Base-by-base conservation (phyloP, 2,888 invertebrate genomes). In the Pristionchus mayeri region DNA sequence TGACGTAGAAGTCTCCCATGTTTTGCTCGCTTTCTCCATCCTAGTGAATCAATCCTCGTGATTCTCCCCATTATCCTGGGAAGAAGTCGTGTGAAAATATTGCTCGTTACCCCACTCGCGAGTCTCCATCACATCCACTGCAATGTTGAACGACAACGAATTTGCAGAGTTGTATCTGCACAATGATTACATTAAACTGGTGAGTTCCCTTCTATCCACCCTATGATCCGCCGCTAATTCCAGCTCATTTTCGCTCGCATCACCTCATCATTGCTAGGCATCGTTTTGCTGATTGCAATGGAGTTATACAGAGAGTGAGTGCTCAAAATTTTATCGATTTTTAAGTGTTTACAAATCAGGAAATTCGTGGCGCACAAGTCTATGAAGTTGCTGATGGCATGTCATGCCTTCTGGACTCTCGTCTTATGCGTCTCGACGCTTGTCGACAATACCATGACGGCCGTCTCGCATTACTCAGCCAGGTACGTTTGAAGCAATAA, bases 281-380 rank as follows among this genome's bases (percentile, higher is more conserved):
- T 71, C 6, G 40, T n/a, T 4, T 34, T 71, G 40, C 4, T 71
- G 44, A 40, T 37, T 40, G 21, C 40, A 6, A 40, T 71, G 71
- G 71, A 71, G 18, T 71, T 6, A n/a, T 71, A 40, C 24, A 21
- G 44, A 44, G 40, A 71, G 71, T 40, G 11, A n/a, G 71, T 40
- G 18, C 13, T 60, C 60, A 13, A 27, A 30, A 40, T n/a, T n/a
- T n/a, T n/a, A n/a, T n/a, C n/a, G n/a, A n/a, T n/a, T n/a, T n/a
- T n/a, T n/a, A n/a, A n/a, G n/a, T n/a, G n/a, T n/a, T n/a, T n/a
- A n/a, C n/a, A n/a, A n/a, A n/a, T n/a, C n/a, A 71, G 71, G 2
- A 71, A 71, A 71, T 71, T 71, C 24, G 11, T 44, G 2, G 71
- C 71, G 2, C 71, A 71, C 18, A 71, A 71, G 30, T 71, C 71